Evolutionary conservation across 2,113 vertebrate genomes (phyloP), one percentile per base, ranked within the genome.

Genomic region (Corydoras maculifer): DNA sequence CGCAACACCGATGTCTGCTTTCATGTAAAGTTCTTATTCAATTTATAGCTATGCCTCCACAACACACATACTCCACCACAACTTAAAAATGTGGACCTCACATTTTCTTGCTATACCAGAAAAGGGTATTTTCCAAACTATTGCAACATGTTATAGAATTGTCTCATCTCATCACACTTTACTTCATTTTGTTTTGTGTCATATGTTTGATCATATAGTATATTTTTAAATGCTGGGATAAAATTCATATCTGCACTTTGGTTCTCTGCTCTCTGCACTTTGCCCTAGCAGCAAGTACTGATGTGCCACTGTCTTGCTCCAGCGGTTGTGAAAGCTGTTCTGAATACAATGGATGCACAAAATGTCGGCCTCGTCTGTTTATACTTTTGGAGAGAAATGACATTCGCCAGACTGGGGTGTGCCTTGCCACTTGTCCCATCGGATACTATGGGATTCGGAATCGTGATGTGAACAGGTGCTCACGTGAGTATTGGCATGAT

Each of bases 391-490:
- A 97, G 89, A 87, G 97, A 76, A 98, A 92, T 10, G 94, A 99
- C 79, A 97, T 99, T 78, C 91, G 94, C 60, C 94, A 99, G 80
- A 95, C 91, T 8, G 95, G 95, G 49, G 89, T 99, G 73, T 99
- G 97, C 85, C 87, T 98, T 68, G 92, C 93, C 0, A 97, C 96
- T 67, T 99, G 97, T 80, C 97, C 97, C 0, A 78, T 92, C 78
- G 97, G 97, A 74, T 98, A 97, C 86, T 99, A 94, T 0, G 97
- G 93, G 66, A 92, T 95, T 87, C 93, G 97, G 82, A 96, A 93
- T 62, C 94, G 93, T 0, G 96, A 96, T 79, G 95, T 95, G 89
- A 98, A 97, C 92, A 96, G 94, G 88, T 99, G 97, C 88, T 94
- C 90, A 83, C 95, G 97, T 99, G 87, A 97, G 97, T 92, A 35